These are phyloP conservation scores for Omphaloscelis lunosa DNA, from an alignment of 2,888 invertebrate genomes.

Conservation along the genomic window DNA sequence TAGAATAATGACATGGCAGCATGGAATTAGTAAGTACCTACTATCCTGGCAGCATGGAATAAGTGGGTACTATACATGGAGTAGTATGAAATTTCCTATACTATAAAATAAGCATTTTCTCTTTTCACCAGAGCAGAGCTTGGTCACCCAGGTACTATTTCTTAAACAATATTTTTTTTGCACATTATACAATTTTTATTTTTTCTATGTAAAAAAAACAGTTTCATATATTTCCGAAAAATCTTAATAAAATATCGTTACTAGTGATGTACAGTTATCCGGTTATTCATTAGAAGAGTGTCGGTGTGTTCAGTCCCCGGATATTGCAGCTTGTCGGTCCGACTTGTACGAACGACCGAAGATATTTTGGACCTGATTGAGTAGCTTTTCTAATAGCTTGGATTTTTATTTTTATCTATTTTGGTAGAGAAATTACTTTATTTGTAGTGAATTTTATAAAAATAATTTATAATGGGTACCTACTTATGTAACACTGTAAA, in stretches of 20 bases:
- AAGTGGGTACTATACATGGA: too few species aligned
- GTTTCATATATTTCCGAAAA: background rate
- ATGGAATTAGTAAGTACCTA: too few species aligned
- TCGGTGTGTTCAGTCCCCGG: slow-evolving; percentile 63
- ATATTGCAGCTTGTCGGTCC: slow-evolving; percentile 71
- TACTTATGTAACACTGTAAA: background rate
- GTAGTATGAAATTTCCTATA: too few species aligned
- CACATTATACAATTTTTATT: too few species aligned
- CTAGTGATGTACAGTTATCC: slow-evolving; percentile 7
- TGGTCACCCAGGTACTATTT: too few species aligned
- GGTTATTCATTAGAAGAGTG: slow-evolving; percentile 33
- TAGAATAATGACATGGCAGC: too few species aligned
- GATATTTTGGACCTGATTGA: slow-evolving; percentile 63
- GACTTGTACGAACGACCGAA: slow-evolving; percentile 54
- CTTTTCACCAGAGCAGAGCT: too few species aligned
- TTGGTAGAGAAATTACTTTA: background rate
- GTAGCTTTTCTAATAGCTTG: slow-evolving; percentile 48
- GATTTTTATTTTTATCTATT: background rate
- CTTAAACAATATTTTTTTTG: too few species aligned
- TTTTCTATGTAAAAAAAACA: too few species aligned
- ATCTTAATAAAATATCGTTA: background rate
- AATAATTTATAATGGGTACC: background rate
- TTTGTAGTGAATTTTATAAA: background rate
- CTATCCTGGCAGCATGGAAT: too few species aligned
- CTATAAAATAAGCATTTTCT: too few species aligned